Percentiles rank a stretch among this genome's conserved stretches.
Conservation (phyloP, 2,888 invertebrate species). For the Nephrotoma appendiculata region DNA sequence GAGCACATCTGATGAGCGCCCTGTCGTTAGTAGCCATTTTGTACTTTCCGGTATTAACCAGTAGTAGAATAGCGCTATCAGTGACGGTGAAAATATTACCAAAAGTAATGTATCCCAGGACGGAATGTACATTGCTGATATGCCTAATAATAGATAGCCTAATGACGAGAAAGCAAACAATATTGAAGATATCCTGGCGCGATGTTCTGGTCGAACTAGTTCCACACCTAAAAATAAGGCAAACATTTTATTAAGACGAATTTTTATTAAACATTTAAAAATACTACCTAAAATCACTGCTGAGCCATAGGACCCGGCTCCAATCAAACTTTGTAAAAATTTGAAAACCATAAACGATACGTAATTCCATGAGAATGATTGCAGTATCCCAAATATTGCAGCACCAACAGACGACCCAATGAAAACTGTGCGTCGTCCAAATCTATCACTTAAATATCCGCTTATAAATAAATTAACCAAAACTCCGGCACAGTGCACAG, state of each 20-base stretch:
- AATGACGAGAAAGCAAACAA: conserved; percentile 47
- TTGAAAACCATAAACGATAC: background rate
- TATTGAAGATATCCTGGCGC: conserved; percentile 50
- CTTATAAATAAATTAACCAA: background rate
- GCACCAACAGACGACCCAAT: background rate
- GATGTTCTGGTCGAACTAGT: conserved; percentile 49
- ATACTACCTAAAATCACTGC: background rate
- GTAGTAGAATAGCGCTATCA: conserved; percentile 46
- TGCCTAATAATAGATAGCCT: conserved; percentile 46
- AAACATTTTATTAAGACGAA: too few relatives aligned
- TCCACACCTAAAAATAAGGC: conserved; percentile 47
- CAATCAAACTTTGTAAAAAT: background rate
- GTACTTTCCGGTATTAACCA: conserved; percentile 48
- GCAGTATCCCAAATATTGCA: background rate
- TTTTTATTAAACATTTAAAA: background rate
- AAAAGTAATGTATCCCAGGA: conserved; percentile 49
- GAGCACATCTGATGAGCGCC: conserved; percentile 13
- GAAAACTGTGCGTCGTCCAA: background rate
- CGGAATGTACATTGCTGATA: conserved; percentile 21
- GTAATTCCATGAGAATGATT: background rate
- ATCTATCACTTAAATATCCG: background rate
- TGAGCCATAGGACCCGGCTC: background rate
- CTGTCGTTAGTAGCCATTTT: conserved; percentile 50
- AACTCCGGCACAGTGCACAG: background rate
- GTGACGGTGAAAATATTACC: conserved; percentile 43